A percentile compares a stretch with the other conserved stretches of the same genome.
Conservation (phyloP, 1,140 invertebrate genomes). For the Pogonomyrmex barbatus region DNA sequence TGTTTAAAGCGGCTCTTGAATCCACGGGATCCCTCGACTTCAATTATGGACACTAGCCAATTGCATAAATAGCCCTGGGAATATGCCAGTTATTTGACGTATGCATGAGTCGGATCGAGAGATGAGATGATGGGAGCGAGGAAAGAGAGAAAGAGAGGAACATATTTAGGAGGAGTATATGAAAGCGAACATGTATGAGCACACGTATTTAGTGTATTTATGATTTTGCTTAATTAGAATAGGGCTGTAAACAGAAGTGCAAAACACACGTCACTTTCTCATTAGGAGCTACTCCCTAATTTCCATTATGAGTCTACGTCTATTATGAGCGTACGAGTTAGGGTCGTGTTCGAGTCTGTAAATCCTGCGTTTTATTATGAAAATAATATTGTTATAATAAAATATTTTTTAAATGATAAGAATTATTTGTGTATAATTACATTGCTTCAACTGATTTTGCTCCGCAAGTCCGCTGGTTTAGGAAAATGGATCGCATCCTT, state of each 20-base stretch:
- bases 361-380: background rate
- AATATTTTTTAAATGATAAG: background rate
- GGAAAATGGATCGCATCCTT: slow-evolving; percentile 30
- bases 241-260: slow-evolving; percentile 41
- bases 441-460: background rate
- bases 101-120: slow-evolving; percentile 41
- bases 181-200: slow-evolving; percentile 8
- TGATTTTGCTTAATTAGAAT: slow-evolving; percentile 78
- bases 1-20: slow-evolving; percentile 69
- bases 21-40: slow-evolving; percentile 62
- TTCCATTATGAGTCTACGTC: slow-evolving; percentile 22
- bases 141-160: slow-evolving; percentile 20
- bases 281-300: slow-evolving; percentile 20
- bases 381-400: background rate
- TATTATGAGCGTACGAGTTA: background rate
- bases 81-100: slow-evolving; percentile 66
- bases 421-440: no score
- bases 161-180: background rate
- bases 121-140: background rate
- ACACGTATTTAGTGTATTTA: slow-evolving; percentile 70
- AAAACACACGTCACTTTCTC: slow-evolving; percentile 27
- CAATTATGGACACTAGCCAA: slow-evolving; percentile 79
- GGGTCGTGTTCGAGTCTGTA: no score
- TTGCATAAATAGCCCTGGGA: slow-evolving; percentile 77
- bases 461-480: background rate